These are phyloP conservation scores for Microctenopoma stevenorrisi DNA, from an alignment of 2,797 vertebrate genomes.

Conservation along the genomic window DNA sequence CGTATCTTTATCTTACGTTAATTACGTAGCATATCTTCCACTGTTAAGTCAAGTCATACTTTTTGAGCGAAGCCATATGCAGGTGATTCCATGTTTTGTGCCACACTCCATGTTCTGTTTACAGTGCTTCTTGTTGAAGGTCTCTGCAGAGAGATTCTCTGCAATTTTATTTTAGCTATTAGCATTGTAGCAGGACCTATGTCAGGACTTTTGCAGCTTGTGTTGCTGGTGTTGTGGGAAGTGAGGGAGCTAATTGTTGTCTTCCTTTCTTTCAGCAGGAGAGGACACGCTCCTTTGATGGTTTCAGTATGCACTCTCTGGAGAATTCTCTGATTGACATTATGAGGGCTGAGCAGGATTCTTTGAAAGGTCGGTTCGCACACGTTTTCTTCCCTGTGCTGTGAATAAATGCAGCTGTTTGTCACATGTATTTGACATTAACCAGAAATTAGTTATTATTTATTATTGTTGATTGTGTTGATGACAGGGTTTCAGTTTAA, in stretches of 20 bases:
- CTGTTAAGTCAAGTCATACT: not conserved
- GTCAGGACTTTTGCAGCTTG: constrained; percentile 27
- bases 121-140: constrained; percentile 13
- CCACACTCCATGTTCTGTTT: constrained; percentile 45
- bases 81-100: constrained; percentile 2
- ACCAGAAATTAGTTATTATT: not conserved
- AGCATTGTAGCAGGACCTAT: constrained; percentile 30
- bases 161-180: constrained; percentile 32
- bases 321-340: constrained; percentile 99
- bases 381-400: constrained; percentile 26
- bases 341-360: constrained; percentile 99
- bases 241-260: constrained; percentile 63
- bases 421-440: constrained; percentile 24
- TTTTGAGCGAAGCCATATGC: constrained; percentile 6
- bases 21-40: too few species aligned
- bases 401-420: constrained; percentile 14
- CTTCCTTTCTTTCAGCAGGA: constrained; percentile 88
- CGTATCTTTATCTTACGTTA: not conserved
- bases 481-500: not conserved
- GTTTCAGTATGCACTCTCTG: constrained; percentile 97
- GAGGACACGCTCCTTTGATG: constrained; percentile 94
- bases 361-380: constrained; percentile 94
- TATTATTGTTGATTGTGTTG: not conserved
- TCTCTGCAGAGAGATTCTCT: constrained; percentile 27
- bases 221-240: constrained; percentile 33